Conservation (phyloP, 2,797 vertebrate genomes). For the Aselliscus stoliczkanus region DNA sequence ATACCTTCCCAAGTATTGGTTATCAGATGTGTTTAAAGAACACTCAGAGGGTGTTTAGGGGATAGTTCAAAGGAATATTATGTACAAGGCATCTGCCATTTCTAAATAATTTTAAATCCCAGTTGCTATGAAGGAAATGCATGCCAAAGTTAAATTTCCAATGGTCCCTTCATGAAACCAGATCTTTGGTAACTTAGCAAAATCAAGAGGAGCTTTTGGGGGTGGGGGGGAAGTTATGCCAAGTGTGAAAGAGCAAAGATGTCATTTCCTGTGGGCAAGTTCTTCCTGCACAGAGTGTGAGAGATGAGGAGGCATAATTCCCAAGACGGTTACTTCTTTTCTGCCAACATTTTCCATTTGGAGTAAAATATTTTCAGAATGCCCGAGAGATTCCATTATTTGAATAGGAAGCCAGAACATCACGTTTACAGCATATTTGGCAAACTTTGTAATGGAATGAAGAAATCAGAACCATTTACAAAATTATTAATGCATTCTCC, state of each 20-base stretch:
- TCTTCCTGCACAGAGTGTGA: not conserved
- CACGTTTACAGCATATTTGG: not conserved
- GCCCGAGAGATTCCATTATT: constrained; percentile 43
- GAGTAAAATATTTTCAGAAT: constrained; percentile 51
- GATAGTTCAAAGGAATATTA: not conserved
- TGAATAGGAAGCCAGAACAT: constrained; percentile 2
- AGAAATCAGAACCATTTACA: not conserved
- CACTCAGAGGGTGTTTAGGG: not conserved
- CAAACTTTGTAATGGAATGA: not conserved
- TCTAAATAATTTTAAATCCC: constrained; percentile 42
- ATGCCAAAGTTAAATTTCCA: not conserved
- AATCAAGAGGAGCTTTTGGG: not conserved
- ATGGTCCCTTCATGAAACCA: not conserved
- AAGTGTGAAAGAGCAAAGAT: not conserved
- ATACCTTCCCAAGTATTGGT: not conserved
- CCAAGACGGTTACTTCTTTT: constrained; percentile 10
- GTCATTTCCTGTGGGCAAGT: not conserved
- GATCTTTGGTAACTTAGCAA: constrained; percentile 3
- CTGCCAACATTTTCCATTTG: constrained; percentile 44
- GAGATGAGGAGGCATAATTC: not conserved
- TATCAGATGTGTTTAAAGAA: constrained; percentile 34
- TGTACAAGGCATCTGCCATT: not conserved
- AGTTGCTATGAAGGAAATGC: constrained; percentile 14
- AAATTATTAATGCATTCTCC: not conserved
- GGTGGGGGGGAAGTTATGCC: not conserved